Evolutionary conservation across 2,797 vertebrate species (phyloP).

Genomic region (Vespertilio murinus): DNA sequence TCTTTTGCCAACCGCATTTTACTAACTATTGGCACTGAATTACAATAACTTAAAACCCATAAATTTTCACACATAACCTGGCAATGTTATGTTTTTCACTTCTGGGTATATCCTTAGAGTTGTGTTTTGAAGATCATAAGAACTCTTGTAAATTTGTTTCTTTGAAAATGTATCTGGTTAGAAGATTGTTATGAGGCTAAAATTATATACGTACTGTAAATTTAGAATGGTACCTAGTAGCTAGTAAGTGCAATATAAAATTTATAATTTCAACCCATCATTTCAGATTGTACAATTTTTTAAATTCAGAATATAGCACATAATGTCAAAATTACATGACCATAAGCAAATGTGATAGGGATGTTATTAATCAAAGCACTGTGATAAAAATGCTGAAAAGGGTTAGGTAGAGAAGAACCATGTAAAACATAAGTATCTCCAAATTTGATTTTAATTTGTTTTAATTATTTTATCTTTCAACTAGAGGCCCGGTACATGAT

Average conservation of each 20-base stretch:
- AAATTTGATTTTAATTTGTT: background rate
- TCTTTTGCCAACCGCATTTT: background rate
- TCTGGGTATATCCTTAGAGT: background rate
- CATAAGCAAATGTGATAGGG: background rate
- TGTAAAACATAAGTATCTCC: background rate
- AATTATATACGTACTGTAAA: background rate
- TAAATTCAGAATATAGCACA: background rate
- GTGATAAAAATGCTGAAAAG: background rate
- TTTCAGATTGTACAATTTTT: background rate
- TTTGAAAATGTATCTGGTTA: constrained; percentile 18
- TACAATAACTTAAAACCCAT: background rate
- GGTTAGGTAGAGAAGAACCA: background rate
- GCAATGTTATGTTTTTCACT: background rate
- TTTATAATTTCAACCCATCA: background rate
- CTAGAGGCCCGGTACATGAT: no score
- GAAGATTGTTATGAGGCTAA: background rate
- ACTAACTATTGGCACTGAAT: background rate
- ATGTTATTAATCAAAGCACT: constrained; percentile 3
- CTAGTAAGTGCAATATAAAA: background rate
- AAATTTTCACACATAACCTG: constrained; percentile 13
- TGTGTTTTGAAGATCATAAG: background rate
- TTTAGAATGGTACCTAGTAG: background rate
- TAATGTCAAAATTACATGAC: constrained; percentile 40
- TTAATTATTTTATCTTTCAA: constrained; percentile 2
- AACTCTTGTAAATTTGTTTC: background rate